These are phyloP conservation scores for Coilia nasus DNA, from an alignment of 2,797 vertebrate species.

Conservation along the genomic window DNA sequence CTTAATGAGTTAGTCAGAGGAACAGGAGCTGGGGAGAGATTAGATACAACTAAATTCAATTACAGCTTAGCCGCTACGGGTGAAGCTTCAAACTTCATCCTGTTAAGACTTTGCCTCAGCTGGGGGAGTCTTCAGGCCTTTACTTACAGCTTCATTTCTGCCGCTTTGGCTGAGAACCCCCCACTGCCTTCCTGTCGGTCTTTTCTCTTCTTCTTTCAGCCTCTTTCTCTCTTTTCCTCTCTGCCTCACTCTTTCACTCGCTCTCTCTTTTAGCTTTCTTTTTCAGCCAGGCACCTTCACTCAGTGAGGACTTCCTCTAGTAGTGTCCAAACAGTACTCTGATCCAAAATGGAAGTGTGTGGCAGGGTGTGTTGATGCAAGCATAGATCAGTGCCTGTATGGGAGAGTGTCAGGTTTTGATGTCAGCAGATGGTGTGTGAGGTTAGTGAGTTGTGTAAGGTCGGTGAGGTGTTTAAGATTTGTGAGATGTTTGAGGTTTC, in stretches of 20 bases:
- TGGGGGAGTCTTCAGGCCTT: slow-evolving; percentile 50
- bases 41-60: slow-evolving; percentile 83
- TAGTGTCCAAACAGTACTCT: neutral
- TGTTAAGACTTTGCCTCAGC: slow-evolving; percentile 76
- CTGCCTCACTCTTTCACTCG: neutral
- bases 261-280: neutral
- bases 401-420: too few relatives aligned
- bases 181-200: neutral
- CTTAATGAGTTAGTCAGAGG: slow-evolving; percentile 47
- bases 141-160: slow-evolving; percentile 56
- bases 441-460: too few relatives aligned
- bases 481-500: too few relatives aligned
- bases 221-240: neutral
- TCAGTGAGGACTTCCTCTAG: neutral
- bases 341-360: neutral
- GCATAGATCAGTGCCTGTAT: too few relatives aligned
- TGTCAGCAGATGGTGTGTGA: too few relatives aligned
- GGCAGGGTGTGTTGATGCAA: too few relatives aligned
- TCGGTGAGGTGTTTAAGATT: too few relatives aligned
- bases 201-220: neutral
- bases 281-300: neutral
- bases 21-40: slow-evolving; percentile 69
- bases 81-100: slow-evolving; percentile 80
- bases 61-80: slow-evolving; percentile 76
- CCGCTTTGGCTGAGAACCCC: slow-evolving; percentile 23